A percentile compares a stretch with the other conserved stretches of the same genome.
Conservation (phyloP, 2,888 invertebrate species). For the Cheilosia pagana region DNA sequence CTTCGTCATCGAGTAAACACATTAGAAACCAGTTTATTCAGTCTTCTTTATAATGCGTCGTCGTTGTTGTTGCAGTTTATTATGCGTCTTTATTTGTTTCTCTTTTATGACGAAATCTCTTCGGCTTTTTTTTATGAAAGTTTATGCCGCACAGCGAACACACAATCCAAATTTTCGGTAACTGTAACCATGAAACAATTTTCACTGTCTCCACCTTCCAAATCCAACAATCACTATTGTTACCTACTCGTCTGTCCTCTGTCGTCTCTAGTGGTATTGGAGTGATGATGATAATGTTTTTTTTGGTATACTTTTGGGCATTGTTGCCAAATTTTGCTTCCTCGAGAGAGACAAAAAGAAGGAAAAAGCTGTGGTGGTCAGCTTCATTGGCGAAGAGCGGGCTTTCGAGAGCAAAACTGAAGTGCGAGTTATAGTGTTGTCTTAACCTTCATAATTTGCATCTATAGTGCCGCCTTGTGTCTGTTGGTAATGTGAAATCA, state of each 20-base stretch:
- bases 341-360: too few relatives aligned
- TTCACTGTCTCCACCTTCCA: slow-evolving; percentile 50
- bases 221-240: slow-evolving; percentile 11
- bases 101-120: slow-evolving; percentile 64
- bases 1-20: slow-evolving; percentile 55
- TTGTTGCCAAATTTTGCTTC: slow-evolving; percentile 1
- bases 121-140: slow-evolving; percentile 57
- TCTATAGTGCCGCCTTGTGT: slow-evolving; percentile 4
- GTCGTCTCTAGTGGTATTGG: not conserved
- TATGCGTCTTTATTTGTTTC: slow-evolving; percentile 55
- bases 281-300: not conserved
- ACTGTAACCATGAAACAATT: slow-evolving; percentile 60
- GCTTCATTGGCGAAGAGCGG: not conserved
- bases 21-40: slow-evolving; percentile 53
- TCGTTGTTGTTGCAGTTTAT: slow-evolving; percentile 41
- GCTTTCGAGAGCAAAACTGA: not conserved
- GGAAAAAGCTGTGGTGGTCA: not conserved
- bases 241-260: too few relatives aligned
- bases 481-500: slow-evolving; percentile 46
- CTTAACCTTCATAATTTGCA: slow-evolving; percentile 26
- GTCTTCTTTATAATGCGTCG: slow-evolving; percentile 21
- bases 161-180: slow-evolving; percentile 35
- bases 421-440: slow-evolving; percentile 1
- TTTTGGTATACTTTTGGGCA: not conserved
- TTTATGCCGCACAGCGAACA: slow-evolving; percentile 35